Evolutionary conservation across 2,113 vertebrate genomes (phyloP).

Genomic region (Thymallus thymallus): DNA sequence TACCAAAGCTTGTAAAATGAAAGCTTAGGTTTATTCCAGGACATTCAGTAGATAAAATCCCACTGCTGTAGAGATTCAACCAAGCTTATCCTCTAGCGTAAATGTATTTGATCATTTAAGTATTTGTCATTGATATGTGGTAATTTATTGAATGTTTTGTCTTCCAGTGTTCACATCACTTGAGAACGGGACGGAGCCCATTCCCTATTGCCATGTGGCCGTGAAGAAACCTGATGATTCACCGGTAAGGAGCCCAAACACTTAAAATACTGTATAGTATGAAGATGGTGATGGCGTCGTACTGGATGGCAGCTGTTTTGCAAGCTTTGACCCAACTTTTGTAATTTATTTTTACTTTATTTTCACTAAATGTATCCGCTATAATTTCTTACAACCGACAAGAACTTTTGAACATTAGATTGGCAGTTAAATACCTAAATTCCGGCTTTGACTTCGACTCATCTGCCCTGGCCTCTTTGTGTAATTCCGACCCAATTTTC

Average conservation of each 20-base stretch:
- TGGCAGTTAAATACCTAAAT: too few species aligned
- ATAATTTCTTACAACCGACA: too few species aligned
- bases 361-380: too few species aligned
- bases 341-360: too few species aligned
- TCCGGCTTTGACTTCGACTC: too few species aligned
- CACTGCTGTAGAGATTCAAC: neutral
- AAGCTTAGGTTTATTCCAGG: neutral
- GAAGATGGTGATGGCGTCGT: too few species aligned
- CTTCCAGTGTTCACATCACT: constrained; percentile 86
- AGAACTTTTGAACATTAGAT: too few species aligned
- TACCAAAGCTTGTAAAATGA: neutral
- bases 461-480: too few species aligned
- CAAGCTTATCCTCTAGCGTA: too few species aligned
- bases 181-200: constrained; percentile 83
- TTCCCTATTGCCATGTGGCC: constrained; percentile 64
- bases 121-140: neutral
- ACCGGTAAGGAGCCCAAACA: constrained; percentile 65
- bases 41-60: neutral
- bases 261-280: neutral
- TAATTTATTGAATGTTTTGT: constrained; percentile 3
- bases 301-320: too few species aligned
- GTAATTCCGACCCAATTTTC: too few species aligned
- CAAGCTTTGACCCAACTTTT: too few species aligned
- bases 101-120: neutral
- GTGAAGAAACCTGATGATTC: constrained; percentile 74